Conservation (phyloP, 2,797 vertebrate genomes). For the Zenarchopterus dispar region DNA sequence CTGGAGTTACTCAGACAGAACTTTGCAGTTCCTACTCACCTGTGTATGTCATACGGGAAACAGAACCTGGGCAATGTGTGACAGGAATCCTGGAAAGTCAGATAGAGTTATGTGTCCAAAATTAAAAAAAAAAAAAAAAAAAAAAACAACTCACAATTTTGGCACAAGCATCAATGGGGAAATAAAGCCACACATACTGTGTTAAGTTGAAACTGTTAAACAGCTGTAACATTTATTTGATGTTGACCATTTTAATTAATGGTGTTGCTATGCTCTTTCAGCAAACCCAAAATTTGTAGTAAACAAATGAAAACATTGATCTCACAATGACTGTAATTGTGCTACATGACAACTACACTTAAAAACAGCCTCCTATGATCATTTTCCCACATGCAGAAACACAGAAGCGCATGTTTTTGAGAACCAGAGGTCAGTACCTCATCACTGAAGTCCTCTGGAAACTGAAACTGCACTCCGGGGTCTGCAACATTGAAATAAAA, state of each 20-base stretch:
- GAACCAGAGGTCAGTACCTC: conserved; percentile 76
- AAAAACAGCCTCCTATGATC: too few species aligned
- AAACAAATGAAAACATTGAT: too few species aligned
- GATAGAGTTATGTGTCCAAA: background rate
- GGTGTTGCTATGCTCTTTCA: too few species aligned
- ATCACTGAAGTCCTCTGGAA: conserved; percentile 87
- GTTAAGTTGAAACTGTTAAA: too few species aligned
- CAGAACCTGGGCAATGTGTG: conserved; percentile 88
- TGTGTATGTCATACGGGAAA: conserved; percentile 90
- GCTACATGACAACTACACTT: too few species aligned
- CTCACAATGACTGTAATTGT: too few species aligned
- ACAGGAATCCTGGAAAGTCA: conserved; percentile 79
- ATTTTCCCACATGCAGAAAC: too few species aligned
- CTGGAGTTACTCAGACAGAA: background rate
- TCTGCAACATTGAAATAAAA: conserved; percentile 71
- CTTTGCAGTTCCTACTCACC: conserved; percentile 66
- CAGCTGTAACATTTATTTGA: too few species aligned
- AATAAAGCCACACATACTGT: too few species aligned
- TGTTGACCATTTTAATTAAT: too few species aligned
- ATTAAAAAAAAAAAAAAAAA: background rate
- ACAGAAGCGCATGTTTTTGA: too few species aligned
- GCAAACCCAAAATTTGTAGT: too few species aligned
- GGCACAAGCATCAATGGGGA: background rate
- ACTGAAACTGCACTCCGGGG: conserved; percentile 84
- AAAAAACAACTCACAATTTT: background rate